These are phyloP conservation scores for Sympetrum striolatum DNA, from an alignment of 2,888 invertebrate genomes.

Conservation along the genomic window DNA sequence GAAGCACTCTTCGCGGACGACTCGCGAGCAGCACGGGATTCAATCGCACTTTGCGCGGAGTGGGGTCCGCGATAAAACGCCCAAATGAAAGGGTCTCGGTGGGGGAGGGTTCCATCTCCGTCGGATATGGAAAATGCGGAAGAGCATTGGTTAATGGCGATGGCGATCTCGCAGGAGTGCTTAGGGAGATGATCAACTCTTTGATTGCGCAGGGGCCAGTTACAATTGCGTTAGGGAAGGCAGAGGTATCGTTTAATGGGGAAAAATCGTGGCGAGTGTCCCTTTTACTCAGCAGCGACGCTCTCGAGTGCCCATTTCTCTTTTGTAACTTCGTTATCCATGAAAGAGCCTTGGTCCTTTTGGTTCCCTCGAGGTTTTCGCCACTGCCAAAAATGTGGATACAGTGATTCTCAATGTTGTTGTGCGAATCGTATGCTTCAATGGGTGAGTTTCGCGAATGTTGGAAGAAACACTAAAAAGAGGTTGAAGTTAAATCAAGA, in stretches of 20 bases:
- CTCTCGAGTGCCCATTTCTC: not conserved
- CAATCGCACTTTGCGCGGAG: not conserved
- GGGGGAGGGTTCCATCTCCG: not conserved
- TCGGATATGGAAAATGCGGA: not conserved
- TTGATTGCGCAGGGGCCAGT: conserved; percentile 32
- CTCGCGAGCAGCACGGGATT: not conserved
- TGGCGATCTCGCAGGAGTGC: conserved; percentile 2
- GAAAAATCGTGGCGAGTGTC: not conserved
- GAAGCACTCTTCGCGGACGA: not conserved
- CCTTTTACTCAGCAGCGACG: not conserved
- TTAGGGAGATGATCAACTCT: not conserved
- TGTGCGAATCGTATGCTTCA: too few relatives aligned
- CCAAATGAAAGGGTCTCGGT: not conserved
- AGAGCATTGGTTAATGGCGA: conserved; percentile 12
- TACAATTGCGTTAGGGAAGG: conserved; percentile 16
- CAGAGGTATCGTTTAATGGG: conserved; percentile 1
- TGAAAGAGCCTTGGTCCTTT: too few relatives aligned
- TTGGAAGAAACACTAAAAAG: too few relatives aligned
- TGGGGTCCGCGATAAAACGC: not conserved
- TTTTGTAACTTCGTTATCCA: not conserved
- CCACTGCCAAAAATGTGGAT: too few relatives aligned
- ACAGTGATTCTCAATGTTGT: too few relatives aligned
- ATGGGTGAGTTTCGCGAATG: too few relatives aligned
- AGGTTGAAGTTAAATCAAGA: too few relatives aligned
- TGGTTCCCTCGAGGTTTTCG: too few relatives aligned